These are phyloP conservation scores for Napeogenes sylphis DNA, from an alignment of 2,888 invertebrate genomes.

Conservation along the genomic window DNA sequence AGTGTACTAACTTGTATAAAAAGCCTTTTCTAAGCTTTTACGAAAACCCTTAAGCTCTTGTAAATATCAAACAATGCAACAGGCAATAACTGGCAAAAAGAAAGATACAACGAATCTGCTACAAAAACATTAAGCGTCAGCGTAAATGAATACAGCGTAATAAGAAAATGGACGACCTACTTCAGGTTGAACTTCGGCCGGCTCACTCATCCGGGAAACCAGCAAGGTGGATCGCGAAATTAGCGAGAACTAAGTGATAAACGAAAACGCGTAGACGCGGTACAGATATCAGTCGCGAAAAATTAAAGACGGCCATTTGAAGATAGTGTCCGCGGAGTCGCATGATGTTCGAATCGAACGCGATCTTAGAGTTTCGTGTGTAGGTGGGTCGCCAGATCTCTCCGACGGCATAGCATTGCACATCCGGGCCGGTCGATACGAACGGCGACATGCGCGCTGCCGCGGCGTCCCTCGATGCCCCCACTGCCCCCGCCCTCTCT, in stretches of 20 bases:
- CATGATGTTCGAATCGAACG: conserved; percentile 39
- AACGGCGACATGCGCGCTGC: conserved; percentile 70
- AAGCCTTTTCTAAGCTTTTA: background rate
- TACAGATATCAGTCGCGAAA: conserved; percentile 29
- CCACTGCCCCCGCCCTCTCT: conserved; percentile 42
- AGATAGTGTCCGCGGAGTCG: conserved; percentile 29
- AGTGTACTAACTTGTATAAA: background rate
- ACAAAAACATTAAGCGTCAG: conserved; percentile 12
- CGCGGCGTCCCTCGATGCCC: conserved; percentile 53
- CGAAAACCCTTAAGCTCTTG: background rate
- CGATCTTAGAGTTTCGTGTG: conserved; percentile 48
- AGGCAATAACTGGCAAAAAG: conserved; percentile 6
- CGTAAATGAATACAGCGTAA: conserved; percentile 16
- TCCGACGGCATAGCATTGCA: conserved; percentile 67
- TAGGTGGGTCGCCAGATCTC: conserved; percentile 63
- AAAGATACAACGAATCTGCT: conserved; percentile 4
- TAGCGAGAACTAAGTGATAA: conserved; percentile 23
- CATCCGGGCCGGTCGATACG: conserved; percentile 76
- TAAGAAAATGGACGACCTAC: conserved; percentile 21
- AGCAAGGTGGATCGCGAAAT: conserved; percentile 25
- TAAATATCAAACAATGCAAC: conserved; percentile 2
- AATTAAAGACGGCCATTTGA: conserved; percentile 26
- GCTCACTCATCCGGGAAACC: conserved; percentile 19
- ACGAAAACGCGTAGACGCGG: conserved; percentile 17
- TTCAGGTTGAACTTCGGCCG: conserved; percentile 20